Conservation (phyloP, 2,113 vertebrate species). For the Tretioscincus oriximinensis region DNA sequence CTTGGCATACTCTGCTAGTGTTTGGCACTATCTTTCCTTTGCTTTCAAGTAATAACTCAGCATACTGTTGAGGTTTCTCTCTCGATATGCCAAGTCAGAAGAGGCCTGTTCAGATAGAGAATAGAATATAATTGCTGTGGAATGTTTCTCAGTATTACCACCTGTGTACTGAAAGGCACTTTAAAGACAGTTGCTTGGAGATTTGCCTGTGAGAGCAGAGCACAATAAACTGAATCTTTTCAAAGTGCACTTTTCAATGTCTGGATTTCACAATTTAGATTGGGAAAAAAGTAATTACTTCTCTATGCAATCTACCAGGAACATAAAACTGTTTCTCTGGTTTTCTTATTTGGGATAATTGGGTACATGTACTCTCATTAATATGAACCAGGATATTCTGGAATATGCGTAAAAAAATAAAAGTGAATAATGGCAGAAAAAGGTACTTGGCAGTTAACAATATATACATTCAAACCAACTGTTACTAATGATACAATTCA, state of each 20-base stretch:
- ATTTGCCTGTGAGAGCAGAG: background rate
- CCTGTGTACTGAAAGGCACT: constrained; percentile 2
- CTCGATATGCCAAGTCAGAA: constrained; percentile 39
- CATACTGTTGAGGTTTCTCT: constrained; percentile 31
- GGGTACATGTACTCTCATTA: too few relatives aligned
- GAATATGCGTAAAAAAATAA: too few relatives aligned
- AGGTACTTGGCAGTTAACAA: too few relatives aligned
- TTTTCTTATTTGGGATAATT: background rate
- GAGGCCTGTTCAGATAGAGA: constrained; percentile 39
- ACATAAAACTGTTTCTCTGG: background rate
- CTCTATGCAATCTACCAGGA: background rate
- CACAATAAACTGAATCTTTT: background rate
- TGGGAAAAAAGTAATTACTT: background rate
- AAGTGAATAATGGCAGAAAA: too few relatives aligned
- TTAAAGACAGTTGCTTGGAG: background rate
- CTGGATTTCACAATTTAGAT: background rate
- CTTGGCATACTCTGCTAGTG: constrained; percentile 29
- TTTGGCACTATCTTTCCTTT: constrained; percentile 48
- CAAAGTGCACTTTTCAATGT: background rate
- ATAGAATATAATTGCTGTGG: constrained; percentile 32
- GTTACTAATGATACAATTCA: too few relatives aligned
- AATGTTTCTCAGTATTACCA: constrained; percentile 9
- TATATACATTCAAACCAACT: too few relatives aligned
- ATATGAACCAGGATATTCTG: too few relatives aligned
- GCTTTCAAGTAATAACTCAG: constrained; percentile 49